Conservation (phyloP, 2,113 vertebrate genomes). For the Sinocyclocheilus anshuiensis region DNA sequence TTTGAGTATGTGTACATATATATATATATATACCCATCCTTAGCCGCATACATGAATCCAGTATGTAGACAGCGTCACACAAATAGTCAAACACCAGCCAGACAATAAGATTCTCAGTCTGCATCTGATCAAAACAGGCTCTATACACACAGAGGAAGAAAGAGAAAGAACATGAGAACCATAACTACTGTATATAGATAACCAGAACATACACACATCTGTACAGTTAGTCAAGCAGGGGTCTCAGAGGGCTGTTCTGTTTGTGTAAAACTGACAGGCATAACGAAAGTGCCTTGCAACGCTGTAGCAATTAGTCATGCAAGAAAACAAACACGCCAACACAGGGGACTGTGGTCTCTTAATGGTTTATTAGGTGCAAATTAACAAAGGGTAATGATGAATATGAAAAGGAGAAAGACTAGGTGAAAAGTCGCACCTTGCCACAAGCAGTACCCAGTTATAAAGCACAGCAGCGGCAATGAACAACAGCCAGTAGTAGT, state of each 20-base stretch:
- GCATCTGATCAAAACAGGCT: slow-evolving; percentile 89
- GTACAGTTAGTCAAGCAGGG: slow-evolving; percentile 23
- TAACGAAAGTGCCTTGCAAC: background rate
- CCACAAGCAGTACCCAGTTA: slow-evolving; percentile 90
- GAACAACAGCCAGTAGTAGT: slow-evolving; percentile 90
- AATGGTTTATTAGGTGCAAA: background rate
- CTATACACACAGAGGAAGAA: slow-evolving; percentile 65
- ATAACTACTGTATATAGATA: background rate
- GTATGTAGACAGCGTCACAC: slow-evolving; percentile 83
- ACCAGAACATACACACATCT: background rate
- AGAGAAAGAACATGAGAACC: background rate
- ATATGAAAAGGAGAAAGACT: background rate
- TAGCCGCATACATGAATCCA: slow-evolving; percentile 83
- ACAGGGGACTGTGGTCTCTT: background rate
- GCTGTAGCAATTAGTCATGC: slow-evolving; percentile 22
- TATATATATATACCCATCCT: slow-evolving; percentile 81
- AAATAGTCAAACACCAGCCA: slow-evolving; percentile 92
- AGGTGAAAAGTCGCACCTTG: slow-evolving; percentile 75
- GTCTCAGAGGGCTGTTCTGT: background rate
- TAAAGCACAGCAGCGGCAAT: slow-evolving; percentile 87
- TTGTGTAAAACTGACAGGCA: background rate
- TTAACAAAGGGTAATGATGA: background rate
- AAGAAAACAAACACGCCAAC: background rate
- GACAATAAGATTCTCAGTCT: slow-evolving; percentile 77
- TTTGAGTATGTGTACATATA: background rate